phyloP scores from a whole-genome alignment of 1,140 invertebrate genomes.

The Drosophila pruinosa region DNA sequence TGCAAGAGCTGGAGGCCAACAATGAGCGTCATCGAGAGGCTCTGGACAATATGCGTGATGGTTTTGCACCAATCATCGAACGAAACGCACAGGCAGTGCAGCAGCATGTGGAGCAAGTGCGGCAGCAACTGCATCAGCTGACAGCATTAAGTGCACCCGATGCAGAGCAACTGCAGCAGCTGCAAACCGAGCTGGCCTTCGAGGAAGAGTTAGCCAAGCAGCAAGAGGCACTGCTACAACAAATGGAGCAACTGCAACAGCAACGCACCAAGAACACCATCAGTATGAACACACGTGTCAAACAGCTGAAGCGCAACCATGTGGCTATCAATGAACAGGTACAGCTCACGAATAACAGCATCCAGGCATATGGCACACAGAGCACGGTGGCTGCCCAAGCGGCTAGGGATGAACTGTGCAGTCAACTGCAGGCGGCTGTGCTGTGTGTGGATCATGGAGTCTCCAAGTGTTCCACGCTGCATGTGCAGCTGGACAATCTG shows the following conservation, averaged over 20 bases:
- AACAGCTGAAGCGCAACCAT: conserved; percentile 44
- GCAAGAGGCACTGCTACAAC: conserved; percentile 50
- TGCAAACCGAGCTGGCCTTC: conserved; percentile 52
- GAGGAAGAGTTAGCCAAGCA: conserved; percentile 50
- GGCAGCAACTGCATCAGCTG: conserved; percentile 41
- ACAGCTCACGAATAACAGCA: conserved; percentile 25
- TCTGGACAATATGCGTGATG: conserved; percentile 56
- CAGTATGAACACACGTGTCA: conserved; percentile 41
- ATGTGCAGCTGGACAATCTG: conserved; percentile 59
- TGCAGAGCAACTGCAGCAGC: conserved; percentile 46
- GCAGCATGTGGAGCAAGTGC: conserved; percentile 44
- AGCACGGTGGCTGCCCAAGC: conserved; percentile 15
- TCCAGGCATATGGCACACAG: conserved; percentile 35
- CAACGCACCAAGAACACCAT: conserved; percentile 42
- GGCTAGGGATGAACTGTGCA: conserved; percentile 39
- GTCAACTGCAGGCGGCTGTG: conserved; percentile 43
- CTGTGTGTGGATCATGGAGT: conserved; percentile 49
- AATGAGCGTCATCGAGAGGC: conserved; percentile 54
- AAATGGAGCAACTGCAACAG: conserved; percentile 58
- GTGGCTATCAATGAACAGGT: conserved; percentile 13
- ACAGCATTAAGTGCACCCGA: conserved; percentile 38
- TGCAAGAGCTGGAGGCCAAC: conserved; percentile 49
- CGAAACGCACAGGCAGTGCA: conserved; percentile 30
- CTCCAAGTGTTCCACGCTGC: conserved; percentile 55
- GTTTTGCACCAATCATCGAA: conserved; percentile 48